Evolutionary conservation across 2,797 vertebrate genomes (phyloP).

Genomic region (Pachyuromys duprasi): DNA sequence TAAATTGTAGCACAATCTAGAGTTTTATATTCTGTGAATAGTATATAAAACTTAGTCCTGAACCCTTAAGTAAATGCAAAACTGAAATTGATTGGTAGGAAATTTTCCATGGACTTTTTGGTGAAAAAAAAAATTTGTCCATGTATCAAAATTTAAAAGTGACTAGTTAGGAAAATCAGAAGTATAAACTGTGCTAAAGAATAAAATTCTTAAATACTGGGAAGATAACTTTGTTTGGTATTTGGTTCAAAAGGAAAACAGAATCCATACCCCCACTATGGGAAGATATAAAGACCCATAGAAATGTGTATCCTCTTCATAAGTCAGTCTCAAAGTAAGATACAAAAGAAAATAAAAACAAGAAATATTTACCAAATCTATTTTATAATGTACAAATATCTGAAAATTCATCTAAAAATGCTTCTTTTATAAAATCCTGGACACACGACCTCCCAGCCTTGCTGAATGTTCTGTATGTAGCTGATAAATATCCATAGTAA

Average conservation of each 20-base stretch:
- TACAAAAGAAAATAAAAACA: not conserved
- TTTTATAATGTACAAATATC: slow-evolving; percentile 1
- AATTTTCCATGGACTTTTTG: not conserved
- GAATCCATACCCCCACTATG: not conserved
- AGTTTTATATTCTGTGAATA: not conserved
- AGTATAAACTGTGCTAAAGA: not conserved
- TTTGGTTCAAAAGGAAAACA: not conserved
- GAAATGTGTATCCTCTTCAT: not conserved
- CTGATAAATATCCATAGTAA: not conserved
- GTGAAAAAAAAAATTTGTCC: not conserved
- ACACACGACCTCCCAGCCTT: not conserved
- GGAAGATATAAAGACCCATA: not conserved
- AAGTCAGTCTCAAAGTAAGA: not conserved
- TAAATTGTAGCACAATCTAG: not conserved
- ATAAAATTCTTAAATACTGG: not conserved
- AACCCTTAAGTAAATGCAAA: not conserved
- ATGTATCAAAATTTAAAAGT: not conserved
- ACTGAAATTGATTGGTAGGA: not conserved
- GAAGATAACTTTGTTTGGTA: not conserved
- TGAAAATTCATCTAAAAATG: not conserved
- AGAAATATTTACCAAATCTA: not conserved
- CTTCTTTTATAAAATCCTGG: not conserved
- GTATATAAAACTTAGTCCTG: not conserved
- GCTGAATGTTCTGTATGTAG: not conserved
- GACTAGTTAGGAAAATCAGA: not conserved